phyloP scores from a whole-genome alignment of 2,113 vertebrate genomes.

The Ardeotis arabs region DNA sequence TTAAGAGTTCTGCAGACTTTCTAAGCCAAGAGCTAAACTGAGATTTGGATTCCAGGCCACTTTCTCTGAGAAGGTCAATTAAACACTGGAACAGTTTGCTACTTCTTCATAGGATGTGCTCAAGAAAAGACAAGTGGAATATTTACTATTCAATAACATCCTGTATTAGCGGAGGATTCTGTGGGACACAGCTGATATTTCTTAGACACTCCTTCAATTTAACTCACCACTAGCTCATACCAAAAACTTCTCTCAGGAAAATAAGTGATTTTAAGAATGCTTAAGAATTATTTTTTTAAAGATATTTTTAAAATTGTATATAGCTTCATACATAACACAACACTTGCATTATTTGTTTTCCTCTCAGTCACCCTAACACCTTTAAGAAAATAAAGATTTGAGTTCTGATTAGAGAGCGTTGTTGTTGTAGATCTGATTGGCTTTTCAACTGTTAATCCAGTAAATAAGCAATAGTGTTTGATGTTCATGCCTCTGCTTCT shows the following conservation, averaged over 20 bases:
- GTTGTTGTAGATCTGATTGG: background rate
- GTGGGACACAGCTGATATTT: background rate
- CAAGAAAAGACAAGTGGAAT: background rate
- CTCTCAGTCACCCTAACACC: background rate
- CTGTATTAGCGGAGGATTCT: background rate
- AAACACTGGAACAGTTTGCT: background rate
- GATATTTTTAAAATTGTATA: background rate
- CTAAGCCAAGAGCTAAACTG: background rate
- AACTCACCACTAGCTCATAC: background rate
- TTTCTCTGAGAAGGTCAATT: background rate
- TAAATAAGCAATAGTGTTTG: background rate
- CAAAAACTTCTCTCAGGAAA: background rate
- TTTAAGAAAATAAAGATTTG: background rate
- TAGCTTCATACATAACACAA: background rate
- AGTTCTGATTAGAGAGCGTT: background rate
- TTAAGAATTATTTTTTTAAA: background rate
- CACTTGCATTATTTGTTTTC: background rate
- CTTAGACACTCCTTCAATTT: background rate
- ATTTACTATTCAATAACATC: background rate
- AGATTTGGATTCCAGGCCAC: background rate
- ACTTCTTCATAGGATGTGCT: background rate
- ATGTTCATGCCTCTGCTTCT: background rate
- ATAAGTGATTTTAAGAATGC: background rate
- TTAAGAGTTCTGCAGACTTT: background rate
- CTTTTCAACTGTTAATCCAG: background rate